phyloP scores from a whole-genome alignment of 2,797 vertebrate genomes.

The Melopsittacus undulatus region DNA sequence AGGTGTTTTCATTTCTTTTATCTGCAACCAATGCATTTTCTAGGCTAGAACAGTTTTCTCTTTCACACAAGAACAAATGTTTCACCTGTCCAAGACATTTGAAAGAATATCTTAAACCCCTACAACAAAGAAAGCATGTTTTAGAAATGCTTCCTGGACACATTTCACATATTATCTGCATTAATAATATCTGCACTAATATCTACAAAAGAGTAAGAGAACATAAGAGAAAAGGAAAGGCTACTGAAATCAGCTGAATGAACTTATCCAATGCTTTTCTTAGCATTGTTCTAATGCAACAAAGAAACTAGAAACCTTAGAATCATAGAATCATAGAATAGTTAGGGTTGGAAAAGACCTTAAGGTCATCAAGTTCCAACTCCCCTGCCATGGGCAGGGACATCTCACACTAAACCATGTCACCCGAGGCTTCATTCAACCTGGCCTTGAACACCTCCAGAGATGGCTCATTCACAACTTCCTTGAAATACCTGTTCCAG shows the following conservation, averaged over 20 bases:
- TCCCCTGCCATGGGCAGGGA: neutral
- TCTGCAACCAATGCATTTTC: neutral
- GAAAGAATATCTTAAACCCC: neutral
- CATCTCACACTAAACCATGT: neutral
- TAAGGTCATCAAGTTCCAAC: neutral
- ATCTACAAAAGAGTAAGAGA: neutral
- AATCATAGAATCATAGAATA: neutral
- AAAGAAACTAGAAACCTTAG: neutral
- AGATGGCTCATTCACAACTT: no score
- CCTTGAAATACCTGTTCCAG: no score
- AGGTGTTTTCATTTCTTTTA: neutral
- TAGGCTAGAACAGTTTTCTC: neutral
- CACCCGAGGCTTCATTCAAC: neutral
- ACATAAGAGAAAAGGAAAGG: neutral
- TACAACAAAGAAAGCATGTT: neutral
- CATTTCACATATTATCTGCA: rapidly evolving
- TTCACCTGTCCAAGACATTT: neutral
- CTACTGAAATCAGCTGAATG: neutral
- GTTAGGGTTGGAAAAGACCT: neutral
- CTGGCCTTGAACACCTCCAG: no score
- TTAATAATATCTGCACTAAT: neutral
- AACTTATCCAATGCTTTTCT: neutral
- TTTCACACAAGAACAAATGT: neutral
- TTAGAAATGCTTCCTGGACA: neutral
- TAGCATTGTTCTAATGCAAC: neutral